These are phyloP conservation scores for Hartigia nigra DNA, from an alignment of 2,888 invertebrate genomes.

Conservation along the genomic window DNA sequence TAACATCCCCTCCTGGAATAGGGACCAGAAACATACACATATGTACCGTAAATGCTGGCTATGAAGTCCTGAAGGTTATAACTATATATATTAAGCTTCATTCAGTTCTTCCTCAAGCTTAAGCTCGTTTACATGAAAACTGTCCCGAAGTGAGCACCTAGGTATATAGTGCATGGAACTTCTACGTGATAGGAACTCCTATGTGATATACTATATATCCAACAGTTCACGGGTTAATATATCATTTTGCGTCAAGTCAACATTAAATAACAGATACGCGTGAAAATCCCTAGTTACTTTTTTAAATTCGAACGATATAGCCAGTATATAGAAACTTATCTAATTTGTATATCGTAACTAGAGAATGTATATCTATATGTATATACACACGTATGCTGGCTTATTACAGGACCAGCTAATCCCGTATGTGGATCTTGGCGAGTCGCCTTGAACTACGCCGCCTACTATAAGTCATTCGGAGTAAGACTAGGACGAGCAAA, in stretches of 20 bases:
- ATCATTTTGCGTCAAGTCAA: not conserved
- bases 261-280: not conserved
- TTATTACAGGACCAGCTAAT: not conserved
- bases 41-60: not conserved
- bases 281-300: not conserved
- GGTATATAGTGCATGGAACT: not conserved
- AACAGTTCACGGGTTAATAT: not conserved
- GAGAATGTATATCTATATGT: not conserved
- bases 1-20: not conserved
- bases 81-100: not conserved
- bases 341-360: not conserved
- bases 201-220: not conserved
- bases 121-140: not conserved
- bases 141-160: not conserved
- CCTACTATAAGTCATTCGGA: constrained; percentile 24
- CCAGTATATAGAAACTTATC: not conserved
- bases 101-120: not conserved
- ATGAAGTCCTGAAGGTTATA: not conserved
- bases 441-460: constrained; percentile 22
- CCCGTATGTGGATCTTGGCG: constrained; percentile 8
- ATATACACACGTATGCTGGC: not conserved
- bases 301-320: not conserved
- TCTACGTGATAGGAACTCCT: not conserved
- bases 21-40: not conserved
- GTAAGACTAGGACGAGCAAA: not conserved